Base-by-base conservation (phyloP, 1,140 invertebrate species). In the Hycleus cichorii region DNA sequence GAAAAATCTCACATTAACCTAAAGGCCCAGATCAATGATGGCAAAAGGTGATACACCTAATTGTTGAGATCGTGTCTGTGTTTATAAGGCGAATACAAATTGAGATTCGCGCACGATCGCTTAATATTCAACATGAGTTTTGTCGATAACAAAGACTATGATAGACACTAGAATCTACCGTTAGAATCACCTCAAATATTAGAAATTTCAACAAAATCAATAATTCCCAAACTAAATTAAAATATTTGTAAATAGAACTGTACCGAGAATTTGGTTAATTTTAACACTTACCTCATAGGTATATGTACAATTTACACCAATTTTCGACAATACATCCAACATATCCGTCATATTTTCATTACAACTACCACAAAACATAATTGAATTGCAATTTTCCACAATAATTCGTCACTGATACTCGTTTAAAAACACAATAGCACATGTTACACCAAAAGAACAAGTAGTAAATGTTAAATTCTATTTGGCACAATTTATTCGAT, bases 231-330 rank as follows among this genome's bases (percentile, higher is more conserved):
- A 27, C 7, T 39, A 27, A 39, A 39, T 18, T 18, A 18, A 49
- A 32, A 18, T 39, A 38, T 27, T 27, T 11, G 2, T 39, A 11
- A 49, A 49, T 11, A 12, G 12, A 12, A 12, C 1, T 12, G 12
- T 12, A 49, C 39, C 18, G 11, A 49, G 32, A 51, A 51, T 49
- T 38, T 7, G 9, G 5, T 5, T 47, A 46, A 46, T 9, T 46
- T 46, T 44, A 44, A 32, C 42, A 10, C 25, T 54, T 54, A 54
- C 51, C 42, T 54, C 51, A 47, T 54, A 54, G 24, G 51, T 44
- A 47, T 54, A 46, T 47, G 39, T 38, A 38, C 45, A 53, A 44
- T 38, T 54, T 18, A 40, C 43, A 3, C n/a, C 27, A 25, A 54
- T 46, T 45, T 38, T 45, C 11, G 43, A 26, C 10, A 54, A 11